Conservation (phyloP, 2,797 vertebrate genomes). For the Sebastes dallii region DNA sequence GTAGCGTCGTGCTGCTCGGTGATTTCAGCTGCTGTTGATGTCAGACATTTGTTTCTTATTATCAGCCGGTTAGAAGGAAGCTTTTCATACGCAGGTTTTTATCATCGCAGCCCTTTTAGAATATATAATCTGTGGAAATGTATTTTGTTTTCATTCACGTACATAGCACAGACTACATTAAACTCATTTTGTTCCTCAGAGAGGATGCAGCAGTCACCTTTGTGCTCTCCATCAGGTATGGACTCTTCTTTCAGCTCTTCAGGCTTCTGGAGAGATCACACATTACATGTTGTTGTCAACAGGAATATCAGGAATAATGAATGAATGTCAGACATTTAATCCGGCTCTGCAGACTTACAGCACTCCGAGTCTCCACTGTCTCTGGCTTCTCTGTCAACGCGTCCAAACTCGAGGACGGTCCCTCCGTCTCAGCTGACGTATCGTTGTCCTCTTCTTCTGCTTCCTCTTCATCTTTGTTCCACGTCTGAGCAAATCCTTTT, state of each 20-base stretch:
- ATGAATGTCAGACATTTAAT: background rate
- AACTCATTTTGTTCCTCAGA: background rate
- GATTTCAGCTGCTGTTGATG: constrained; percentile 35
- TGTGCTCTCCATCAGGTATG: constrained; percentile 36
- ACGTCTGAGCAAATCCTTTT: fast-evolving
- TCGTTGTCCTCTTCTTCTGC: constrained; percentile 8
- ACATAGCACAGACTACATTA: background rate
- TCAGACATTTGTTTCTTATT: background rate
- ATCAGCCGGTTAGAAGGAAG: background rate
- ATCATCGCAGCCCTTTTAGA: background rate
- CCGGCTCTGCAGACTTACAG: constrained; percentile 17
- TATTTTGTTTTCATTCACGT: background rate
- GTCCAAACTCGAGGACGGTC: constrained; percentile 19
- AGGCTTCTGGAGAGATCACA: constrained; percentile 43
- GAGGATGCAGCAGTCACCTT: constrained; percentile 22
- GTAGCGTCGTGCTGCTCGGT: constrained; percentile 1
- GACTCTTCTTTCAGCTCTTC: constrained; percentile 45
- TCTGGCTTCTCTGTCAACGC: background rate
- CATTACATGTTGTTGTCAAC: background rate
- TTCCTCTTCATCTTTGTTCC: background rate
- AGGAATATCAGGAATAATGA: background rate
- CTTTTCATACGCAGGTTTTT: background rate
- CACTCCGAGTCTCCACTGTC: constrained; percentile 19
- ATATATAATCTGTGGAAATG: background rate
- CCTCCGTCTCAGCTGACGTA: background rate